A percentile compares a stretch with the other conserved stretches of the same genome.
Evolutionary conservation across 1,140 invertebrate genomes (phyloP).

Genomic region (Bombus huntii): DNA sequence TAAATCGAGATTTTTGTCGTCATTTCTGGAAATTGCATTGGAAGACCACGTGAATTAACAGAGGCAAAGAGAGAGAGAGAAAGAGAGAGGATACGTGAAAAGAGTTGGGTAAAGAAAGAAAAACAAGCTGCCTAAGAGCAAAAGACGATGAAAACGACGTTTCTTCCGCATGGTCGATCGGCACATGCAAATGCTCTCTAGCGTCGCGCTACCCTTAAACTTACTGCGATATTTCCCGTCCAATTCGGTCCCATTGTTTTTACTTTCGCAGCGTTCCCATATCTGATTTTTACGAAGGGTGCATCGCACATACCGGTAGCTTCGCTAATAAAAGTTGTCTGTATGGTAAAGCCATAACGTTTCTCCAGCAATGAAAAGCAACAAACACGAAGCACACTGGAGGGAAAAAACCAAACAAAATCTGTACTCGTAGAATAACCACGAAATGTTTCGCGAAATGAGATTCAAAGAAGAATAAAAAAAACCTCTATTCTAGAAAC

Average conservation of each 20-base stretch:
- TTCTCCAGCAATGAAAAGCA: neutral
- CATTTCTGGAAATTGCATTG: neutral
- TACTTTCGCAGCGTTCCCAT: slow-evolving; percentile 24
- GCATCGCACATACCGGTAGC: neutral
- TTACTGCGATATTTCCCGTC: slow-evolving; percentile 20
- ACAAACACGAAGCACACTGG: neutral
- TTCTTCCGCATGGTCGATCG: slow-evolving; percentile 76
- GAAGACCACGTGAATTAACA: neutral
- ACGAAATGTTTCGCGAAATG: neutral
- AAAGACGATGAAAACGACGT: slow-evolving; percentile 69
- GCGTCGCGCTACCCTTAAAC: slow-evolving; percentile 54
- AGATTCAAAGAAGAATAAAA: neutral
- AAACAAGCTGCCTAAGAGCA: slow-evolving; percentile 59
- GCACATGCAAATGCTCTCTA: slow-evolving; percentile 81
- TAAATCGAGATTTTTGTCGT: neutral
- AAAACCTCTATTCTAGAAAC: neutral
- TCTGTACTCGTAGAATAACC: neutral
- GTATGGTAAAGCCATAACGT: neutral
- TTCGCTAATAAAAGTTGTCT: neutral
- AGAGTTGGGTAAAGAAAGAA: neutral
- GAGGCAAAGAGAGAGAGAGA: neutral
- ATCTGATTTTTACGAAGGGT: slow-evolving; percentile 25
- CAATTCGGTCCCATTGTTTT: slow-evolving; percentile 49
- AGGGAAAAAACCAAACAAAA: neutral
- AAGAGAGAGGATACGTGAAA: neutral